phyloP scores from a whole-genome alignment of 2,113 vertebrate species.

The Aphelocoma coerulescens region DNA sequence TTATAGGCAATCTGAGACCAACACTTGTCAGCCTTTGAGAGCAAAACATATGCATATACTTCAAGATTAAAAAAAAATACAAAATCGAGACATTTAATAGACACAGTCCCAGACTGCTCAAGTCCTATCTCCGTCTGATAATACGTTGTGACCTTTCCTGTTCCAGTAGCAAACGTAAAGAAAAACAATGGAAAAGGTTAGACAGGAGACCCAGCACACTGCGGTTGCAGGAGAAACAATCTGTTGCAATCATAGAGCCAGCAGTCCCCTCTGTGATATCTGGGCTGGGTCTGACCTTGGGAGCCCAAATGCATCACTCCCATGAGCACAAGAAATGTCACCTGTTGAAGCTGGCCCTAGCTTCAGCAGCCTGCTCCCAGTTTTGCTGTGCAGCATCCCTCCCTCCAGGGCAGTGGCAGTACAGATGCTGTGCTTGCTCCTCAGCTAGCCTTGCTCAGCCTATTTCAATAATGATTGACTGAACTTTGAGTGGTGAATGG shows the following conservation, averaged over 20 bases:
- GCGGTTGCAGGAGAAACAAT: background rate
- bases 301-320: background rate
- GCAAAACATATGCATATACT: background rate
- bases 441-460: background rate
- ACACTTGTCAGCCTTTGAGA: background rate
- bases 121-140: background rate
- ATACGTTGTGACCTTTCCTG: background rate
- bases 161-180: background rate
- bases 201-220: background rate
- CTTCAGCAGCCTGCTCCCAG: background rate
- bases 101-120: background rate
- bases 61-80: background rate
- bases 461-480: background rate
- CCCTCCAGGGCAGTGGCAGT: background rate
- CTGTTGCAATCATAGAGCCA: background rate
- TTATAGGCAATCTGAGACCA: background rate
- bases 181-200: background rate
- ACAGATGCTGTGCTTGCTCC: background rate
- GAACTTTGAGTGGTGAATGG: background rate
- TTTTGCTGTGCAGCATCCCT: background rate
- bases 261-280: background rate
- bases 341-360: background rate
- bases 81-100: background rate
- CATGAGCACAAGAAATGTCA: background rate
- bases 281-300: background rate